Conservation (phyloP, 1,140 invertebrate species). For the Sarcophaga peregrina region DNA sequence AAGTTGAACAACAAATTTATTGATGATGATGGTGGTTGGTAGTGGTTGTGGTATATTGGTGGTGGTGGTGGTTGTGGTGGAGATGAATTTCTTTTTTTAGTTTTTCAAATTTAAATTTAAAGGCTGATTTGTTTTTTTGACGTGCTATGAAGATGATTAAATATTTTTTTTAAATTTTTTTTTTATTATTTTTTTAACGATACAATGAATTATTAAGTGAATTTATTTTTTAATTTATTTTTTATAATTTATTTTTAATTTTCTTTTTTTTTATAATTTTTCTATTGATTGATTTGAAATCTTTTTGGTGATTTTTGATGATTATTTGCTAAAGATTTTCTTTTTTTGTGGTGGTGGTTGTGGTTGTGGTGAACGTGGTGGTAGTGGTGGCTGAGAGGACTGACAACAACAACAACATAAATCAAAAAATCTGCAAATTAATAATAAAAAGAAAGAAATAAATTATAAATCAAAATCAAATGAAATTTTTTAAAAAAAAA, state of each 20-base stretch:
- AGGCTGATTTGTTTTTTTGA: not conserved
- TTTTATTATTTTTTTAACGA: not conserved
- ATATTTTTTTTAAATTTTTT: not conserved
- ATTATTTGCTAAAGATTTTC: not conserved
- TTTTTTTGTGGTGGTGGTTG: slow-evolving; percentile 32
- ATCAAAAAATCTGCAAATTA: slow-evolving; percentile 48
- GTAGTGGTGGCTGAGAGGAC: slow-evolving; percentile 46
- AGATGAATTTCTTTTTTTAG: no score
- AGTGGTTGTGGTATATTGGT: not conserved
- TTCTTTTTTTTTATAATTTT: not conserved
- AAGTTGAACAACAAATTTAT: not conserved
- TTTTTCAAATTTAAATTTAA: no score
- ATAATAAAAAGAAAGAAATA: slow-evolving; percentile 43
- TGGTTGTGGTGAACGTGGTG: slow-evolving; percentile 43
- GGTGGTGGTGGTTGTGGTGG: not conserved
- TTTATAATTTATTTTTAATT: not conserved
- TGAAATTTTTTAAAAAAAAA: slow-evolving; percentile 1
- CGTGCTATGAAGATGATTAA: not conserved
- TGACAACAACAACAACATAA: slow-evolving; percentile 42
- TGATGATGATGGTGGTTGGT: slow-evolving; percentile 23
- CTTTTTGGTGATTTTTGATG: not conserved
- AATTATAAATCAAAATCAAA: slow-evolving; percentile 44
- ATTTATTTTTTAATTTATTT: not conserved
- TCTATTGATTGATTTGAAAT: not conserved
- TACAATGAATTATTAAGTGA: not conserved